phyloP scores from a whole-genome alignment of 1,140 invertebrate genomes.

The Panulirus ornatus region DNA sequence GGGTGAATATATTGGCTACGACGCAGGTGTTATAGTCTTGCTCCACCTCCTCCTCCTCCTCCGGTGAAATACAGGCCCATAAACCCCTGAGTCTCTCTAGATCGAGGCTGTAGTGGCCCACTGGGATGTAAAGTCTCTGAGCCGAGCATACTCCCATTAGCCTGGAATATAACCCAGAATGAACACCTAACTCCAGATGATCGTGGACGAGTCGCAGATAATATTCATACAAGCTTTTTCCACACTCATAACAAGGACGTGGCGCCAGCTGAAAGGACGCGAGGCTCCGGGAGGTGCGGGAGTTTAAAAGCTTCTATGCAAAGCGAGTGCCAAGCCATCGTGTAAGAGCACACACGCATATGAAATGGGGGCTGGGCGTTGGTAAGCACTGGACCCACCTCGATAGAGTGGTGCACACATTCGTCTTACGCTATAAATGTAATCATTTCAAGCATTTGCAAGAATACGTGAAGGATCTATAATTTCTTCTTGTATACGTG shows the following conservation, averaged over 20 bases:
- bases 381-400: not conserved
- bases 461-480: no score
- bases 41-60: conserved; percentile 28
- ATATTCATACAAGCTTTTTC: no score
- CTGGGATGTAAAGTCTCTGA: not conserved
- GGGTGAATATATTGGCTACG: conserved; percentile 48
- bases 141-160: not conserved
- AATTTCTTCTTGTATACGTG: no score
- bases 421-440: no score
- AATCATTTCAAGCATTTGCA: no score
- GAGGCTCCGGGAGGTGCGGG: not conserved
- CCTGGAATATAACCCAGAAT: conserved; percentile 38
- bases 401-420: no score
- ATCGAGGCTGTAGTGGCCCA: conserved; percentile 10
- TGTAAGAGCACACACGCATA: not conserved
- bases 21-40: conserved; percentile 15
- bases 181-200: no score
- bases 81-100: conserved; percentile 43
- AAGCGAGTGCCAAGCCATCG: not conserved
- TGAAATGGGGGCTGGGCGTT: not conserved
- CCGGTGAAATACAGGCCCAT: conserved; percentile 45
- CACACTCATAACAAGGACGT: no score
- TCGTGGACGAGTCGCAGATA: not conserved
- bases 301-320: not conserved
- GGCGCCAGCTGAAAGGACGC: not conserved